A percentile compares a stretch with the other conserved stretches of the same genome.
phyloP scores from a whole-genome alignment of 2,113 vertebrate species.

The Beaufortia kweichowensis region DNA sequence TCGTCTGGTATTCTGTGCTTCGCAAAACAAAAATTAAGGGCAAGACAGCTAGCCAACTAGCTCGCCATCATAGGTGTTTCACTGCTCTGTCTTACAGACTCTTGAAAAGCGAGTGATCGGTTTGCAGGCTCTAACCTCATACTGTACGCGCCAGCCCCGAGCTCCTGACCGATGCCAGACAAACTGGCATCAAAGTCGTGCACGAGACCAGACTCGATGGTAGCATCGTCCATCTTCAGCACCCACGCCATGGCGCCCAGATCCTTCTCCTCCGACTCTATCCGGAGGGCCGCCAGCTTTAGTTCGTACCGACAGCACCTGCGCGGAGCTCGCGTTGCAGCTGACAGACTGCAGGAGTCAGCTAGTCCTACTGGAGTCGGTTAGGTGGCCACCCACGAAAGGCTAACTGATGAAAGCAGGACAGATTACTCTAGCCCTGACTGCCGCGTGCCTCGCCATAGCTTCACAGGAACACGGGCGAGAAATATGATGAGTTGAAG shows the following conservation, averaged over 20 bases:
- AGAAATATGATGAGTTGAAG: conserved; percentile 4
- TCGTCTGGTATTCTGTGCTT: not conserved
- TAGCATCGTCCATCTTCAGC: conserved; percentile 92
- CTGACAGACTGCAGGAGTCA: conserved; percentile 6
- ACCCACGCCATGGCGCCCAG: conserved; percentile 91
- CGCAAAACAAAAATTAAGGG: not conserved
- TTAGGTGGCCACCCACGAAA: conserved; percentile 31
- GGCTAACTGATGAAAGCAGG: conserved; percentile 36
- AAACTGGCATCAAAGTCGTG: conserved; percentile 97
- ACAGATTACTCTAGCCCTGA: conserved; percentile 15
- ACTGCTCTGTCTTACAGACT: not conserved
- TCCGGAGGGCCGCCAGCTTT: conserved; percentile 75
- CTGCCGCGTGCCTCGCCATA: conserved; percentile 43
- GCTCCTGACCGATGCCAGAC: conserved; percentile 95
- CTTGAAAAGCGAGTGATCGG: not conserved
- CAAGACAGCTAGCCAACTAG: conserved; percentile 1
- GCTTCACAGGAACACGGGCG: conserved; percentile 30
- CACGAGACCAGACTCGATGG: conserved; percentile 94
- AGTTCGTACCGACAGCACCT: conserved; percentile 51
- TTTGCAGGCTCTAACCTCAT: conserved; percentile 78
- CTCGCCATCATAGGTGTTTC: not conserved
- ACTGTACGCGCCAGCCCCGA: conserved; percentile 95
- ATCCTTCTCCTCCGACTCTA: conserved; percentile 77
- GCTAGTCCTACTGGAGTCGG: conserved; percentile 47
- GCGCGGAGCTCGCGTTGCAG: conserved; percentile 30